These are phyloP conservation scores for Endotricha flammealis DNA, from an alignment of 2,888 invertebrate genomes.

Conservation along the genomic window DNA sequence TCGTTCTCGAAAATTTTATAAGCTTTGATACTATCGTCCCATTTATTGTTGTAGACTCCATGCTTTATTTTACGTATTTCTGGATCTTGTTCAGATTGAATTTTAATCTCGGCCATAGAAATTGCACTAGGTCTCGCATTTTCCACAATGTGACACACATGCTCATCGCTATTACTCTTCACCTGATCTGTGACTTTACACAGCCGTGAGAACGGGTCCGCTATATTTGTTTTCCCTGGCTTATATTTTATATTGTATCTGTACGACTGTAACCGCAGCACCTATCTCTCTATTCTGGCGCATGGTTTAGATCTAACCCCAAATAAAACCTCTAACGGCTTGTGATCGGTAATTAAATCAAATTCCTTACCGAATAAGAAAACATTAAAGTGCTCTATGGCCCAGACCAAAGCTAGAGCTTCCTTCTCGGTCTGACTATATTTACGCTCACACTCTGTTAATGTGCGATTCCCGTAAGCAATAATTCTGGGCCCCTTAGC, in stretches of 20 bases:
- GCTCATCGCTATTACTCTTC: not conserved
- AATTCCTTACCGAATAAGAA: slow-evolving; percentile 2
- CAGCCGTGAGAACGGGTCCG: slow-evolving; percentile 24
- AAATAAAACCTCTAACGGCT: slow-evolving; percentile 19
- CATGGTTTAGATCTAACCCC: slow-evolving; percentile 22
- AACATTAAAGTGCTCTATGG: slow-evolving; percentile 17
- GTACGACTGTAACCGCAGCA: slow-evolving; percentile 30
- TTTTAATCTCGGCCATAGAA: slow-evolving; percentile 5
- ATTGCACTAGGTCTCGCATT: slow-evolving; percentile 10
- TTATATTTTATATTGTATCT: slow-evolving; percentile 27
- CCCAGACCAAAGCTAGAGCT: slow-evolving; percentile 23
- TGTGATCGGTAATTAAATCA: slow-evolving; percentile 18
- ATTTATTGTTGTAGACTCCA: slow-evolving; percentile 8
- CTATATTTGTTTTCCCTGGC: slow-evolving; percentile 26
- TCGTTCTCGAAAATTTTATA: slow-evolving; percentile 20
- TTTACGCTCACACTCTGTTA: slow-evolving; percentile 9
- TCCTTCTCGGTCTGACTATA: slow-evolving; percentile 8
- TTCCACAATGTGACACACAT: slow-evolving; percentile 14
- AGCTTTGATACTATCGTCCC: slow-evolving; percentile 12
- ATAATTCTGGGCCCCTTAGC: slow-evolving; percentile 16
- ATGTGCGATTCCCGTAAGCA: slow-evolving; percentile 14
- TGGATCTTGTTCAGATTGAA: slow-evolving; percentile 5
- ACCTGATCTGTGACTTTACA: not conserved
- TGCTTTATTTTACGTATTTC: slow-evolving; percentile 13
- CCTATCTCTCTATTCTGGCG: slow-evolving; percentile 25